phyloP scores from a whole-genome alignment of 2,113 vertebrate species.

The Calidris pygmaea region DNA sequence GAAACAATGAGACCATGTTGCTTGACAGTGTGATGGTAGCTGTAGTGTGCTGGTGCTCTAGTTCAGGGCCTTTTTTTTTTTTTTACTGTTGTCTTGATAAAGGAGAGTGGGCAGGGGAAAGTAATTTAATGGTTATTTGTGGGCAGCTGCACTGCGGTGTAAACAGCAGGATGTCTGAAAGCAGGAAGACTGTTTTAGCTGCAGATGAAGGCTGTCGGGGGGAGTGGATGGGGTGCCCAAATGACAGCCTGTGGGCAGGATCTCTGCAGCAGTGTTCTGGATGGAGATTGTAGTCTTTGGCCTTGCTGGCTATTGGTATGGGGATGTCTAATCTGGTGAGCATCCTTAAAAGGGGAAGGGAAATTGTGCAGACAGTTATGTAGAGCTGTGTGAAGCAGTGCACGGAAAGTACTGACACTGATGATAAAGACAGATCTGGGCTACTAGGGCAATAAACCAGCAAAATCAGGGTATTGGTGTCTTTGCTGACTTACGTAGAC shows the following conservation, averaged over 20 bases:
- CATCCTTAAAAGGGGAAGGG: not conserved
- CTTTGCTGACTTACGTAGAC: not conserved
- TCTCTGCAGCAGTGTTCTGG: not conserved
- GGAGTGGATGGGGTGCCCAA: not conserved
- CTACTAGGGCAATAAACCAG: conserved; percentile 41
- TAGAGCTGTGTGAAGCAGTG: conserved; percentile 14
- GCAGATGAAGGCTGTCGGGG: not conserved
- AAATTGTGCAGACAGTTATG: not conserved
- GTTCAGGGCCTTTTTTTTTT: not conserved
- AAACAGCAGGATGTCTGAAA: not conserved
- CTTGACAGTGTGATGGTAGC: not conserved
- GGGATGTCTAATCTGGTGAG: not conserved
- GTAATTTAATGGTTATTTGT: not conserved
- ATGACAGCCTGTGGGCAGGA: not conserved
- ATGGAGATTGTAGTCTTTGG: not conserved
- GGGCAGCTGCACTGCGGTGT: not conserved
- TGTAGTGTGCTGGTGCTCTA: not conserved
- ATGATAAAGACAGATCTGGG: conserved; percentile 49
- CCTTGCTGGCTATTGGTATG: not conserved
- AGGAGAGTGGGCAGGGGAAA: not conserved
- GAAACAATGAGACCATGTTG: not conserved
- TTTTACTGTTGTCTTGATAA: not conserved
- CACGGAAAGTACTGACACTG: conserved; percentile 26
- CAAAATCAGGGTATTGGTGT: not conserved
- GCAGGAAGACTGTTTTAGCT: not conserved